A percentile compares a stretch with the other conserved stretches of the same genome.
Conservation (phyloP, 2,888 invertebrate species). For the Lepas anatifera region DNA sequence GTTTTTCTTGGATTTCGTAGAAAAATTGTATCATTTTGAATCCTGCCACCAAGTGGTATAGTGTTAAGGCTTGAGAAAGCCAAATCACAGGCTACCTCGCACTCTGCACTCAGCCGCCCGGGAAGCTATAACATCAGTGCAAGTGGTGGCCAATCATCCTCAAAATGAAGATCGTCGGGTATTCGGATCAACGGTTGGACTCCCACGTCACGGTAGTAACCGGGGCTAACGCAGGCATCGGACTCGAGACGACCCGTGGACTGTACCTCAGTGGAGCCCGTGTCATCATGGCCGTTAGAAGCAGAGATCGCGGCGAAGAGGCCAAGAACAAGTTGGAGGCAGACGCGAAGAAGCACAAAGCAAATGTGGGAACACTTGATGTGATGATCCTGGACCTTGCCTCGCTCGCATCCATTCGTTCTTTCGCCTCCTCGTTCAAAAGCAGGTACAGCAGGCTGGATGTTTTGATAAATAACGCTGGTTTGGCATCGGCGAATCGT, state of each 20-base stretch:
- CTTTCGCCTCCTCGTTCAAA: neutral
- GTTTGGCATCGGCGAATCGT: slow-evolving; percentile 50
- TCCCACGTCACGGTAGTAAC: neutral
- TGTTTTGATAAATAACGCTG: slow-evolving; percentile 39
- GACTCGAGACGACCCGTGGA: neutral
- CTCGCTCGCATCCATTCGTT: neutral
- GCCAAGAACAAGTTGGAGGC: neutral
- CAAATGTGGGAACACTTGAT: neutral
- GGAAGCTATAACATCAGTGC: no score
- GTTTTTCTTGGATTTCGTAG: no score
- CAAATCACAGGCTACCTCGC: no score
- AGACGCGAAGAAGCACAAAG: neutral
- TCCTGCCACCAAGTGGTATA: no score
- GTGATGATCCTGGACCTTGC: neutral
- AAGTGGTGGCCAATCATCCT: no score
- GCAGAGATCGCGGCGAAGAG: neutral
- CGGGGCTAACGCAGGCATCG: neutral
- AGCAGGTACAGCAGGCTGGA: neutral
- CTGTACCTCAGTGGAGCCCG: neutral
- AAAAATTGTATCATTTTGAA: no score
- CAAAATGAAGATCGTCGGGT: no score
- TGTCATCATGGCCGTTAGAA: neutral
- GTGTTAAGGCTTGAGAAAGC: no score
- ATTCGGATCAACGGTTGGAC: neutral
- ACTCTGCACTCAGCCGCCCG: no score